phyloP scores from a whole-genome alignment of 2,113 vertebrate species.

The Melanostigma gelatinosum region DNA sequence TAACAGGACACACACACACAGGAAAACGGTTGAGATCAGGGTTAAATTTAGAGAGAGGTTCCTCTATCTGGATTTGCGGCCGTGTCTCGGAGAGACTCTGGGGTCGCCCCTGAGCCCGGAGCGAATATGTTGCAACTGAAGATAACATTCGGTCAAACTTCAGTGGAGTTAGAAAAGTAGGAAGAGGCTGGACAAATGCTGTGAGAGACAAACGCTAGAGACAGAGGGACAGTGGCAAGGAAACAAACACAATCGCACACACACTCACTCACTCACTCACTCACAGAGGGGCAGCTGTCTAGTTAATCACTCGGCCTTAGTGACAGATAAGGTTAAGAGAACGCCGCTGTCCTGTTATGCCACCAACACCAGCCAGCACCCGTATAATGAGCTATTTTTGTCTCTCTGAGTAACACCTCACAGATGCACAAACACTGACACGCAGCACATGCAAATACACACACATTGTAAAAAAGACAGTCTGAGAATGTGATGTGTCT shows the following conservation, averaged over 20 bases:
- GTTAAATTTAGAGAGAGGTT: constrained; percentile 79
- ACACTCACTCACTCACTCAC: constrained; percentile 41
- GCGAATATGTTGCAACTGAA: constrained; percentile 43
- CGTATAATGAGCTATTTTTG: constrained; percentile 79
- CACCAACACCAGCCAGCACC: constrained; percentile 67
- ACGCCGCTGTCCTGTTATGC: constrained; percentile 69
- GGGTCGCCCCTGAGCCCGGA: constrained; percentile 19
- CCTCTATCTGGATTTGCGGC: constrained; percentile 57
- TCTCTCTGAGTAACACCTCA: constrained; percentile 61
- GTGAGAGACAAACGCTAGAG: constrained; percentile 20
- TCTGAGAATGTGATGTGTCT: neutral
- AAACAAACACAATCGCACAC: constrained; percentile 21
- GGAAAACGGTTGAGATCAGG: constrained; percentile 73
- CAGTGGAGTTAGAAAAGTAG: neutral
- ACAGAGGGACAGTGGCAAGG: constrained; percentile 25
- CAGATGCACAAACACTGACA: constrained; percentile 42
- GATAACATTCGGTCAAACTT: constrained; percentile 40
- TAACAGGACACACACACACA: constrained; percentile 54
- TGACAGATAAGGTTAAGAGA: constrained; percentile 92
- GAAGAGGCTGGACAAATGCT: constrained; percentile 23
- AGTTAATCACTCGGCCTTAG: constrained; percentile 85
- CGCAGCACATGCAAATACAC: constrained; percentile 9
- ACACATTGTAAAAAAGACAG: constrained; percentile 6
- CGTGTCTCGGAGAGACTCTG: neutral
- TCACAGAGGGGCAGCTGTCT: constrained; percentile 72